Conservation (phyloP, 2,888 invertebrate species). For the Macaria liturata region DNA sequence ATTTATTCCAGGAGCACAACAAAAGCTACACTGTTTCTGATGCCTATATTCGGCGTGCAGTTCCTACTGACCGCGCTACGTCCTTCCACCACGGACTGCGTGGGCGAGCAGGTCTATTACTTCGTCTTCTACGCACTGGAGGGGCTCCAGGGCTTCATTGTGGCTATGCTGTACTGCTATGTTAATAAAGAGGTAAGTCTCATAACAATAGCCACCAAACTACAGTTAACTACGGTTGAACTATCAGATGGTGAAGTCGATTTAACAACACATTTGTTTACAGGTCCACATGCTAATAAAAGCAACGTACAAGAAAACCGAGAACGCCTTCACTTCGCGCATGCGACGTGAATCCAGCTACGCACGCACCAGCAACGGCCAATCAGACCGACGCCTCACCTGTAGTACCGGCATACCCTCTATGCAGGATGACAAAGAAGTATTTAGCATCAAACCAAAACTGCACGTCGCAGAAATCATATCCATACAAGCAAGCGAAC, state of each 20-base stretch:
- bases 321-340: conserved; percentile 64
- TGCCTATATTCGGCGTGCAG: conserved; percentile 88
- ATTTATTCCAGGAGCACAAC: conserved; percentile 81
- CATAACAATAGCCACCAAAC: too few relatives aligned
- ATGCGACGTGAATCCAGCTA: conserved; percentile 58
- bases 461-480: conserved; percentile 75
- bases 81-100: conserved; percentile 77
- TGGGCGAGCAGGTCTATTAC: conserved; percentile 82
- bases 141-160: conserved; percentile 84
- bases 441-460: conserved; percentile 56
- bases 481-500: conserved; percentile 71
- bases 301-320: conserved; percentile 72
- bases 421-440: conserved; percentile 47
- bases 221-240: too few relatives aligned
- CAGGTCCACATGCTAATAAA: conserved; percentile 72
- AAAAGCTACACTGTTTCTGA: conserved; percentile 86
- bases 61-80: conserved; percentile 84
- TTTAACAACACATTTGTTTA: conserved; percentile 9
- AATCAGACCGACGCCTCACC: conserved; percentile 62
- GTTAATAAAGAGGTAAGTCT: conserved; percentile 79
- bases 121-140: conserved; percentile 84
- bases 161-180: conserved; percentile 87
- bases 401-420: conserved; percentile 63
- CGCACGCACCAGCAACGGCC: conserved; percentile 52
- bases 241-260: too few relatives aligned